Base-by-base conservation (phyloP, 2,888 invertebrate genomes). In the Tachina lurida region DNA sequence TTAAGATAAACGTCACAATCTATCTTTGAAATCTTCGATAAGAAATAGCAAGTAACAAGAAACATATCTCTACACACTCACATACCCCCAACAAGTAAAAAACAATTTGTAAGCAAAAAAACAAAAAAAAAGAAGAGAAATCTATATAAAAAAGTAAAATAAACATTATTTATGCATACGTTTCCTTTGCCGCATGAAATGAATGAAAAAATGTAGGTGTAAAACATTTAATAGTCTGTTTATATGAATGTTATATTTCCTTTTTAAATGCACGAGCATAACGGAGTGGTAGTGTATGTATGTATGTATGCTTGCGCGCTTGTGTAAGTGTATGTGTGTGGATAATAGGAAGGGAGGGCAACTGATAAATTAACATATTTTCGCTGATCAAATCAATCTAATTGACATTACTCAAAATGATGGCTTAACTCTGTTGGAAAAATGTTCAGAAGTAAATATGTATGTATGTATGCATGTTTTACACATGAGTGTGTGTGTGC, bases 391-490 rank as follows among this genome's bases (percentile, higher is more conserved):
- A 92, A 92, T 92, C 92, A 92, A 91, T 92, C 92, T 92, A 92
- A 92, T 92, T 92, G 92, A 92, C 92, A 92, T 92, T 91, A 91
- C 91, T 92, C 92, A 92, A 92, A 91, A 91, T 92, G 91, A 91
- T 91, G 91, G 86, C 86, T 86, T 76, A 86, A 86, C 86, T 86
- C 86, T 67, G 73, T 89, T 90, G 89, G 88, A 89, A 90, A 91
- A 90, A 88, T 88, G 39, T 68, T 12, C 45, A 68, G 22, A 62
- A 45, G 15, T 39, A 47, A 2, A 15, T 52, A 5, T n/a, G 17
- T 31, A 22, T 41, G 41, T 45, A 52, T 77, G 17, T 17, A 45
- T 52, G 10, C 43, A 31, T 43, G n/a, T 4, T 63, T 10, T 7
- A 56, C 39, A 56, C 39, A n/a, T 54, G 73, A 62, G 19, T 62